Conservation (phyloP, 2,113 vertebrate genomes). For the Trichomycterus rosablanca region DNA sequence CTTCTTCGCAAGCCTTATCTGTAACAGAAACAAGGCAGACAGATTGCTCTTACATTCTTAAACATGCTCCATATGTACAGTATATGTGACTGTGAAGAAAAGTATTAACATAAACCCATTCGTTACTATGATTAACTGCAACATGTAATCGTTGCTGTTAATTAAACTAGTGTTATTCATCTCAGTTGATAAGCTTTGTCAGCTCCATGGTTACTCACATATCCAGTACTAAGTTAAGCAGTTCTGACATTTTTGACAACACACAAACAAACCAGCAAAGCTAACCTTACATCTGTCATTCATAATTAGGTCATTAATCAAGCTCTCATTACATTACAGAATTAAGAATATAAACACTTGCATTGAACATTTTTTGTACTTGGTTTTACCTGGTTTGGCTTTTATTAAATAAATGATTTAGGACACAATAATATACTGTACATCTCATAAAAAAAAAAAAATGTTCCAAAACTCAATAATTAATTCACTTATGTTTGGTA, state of each 20-base stretch:
- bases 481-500: too few species aligned
- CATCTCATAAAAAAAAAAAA: too few species aligned
- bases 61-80: neutral
- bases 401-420: too few species aligned
- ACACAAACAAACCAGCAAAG: too few species aligned
- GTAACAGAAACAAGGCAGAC: neutral
- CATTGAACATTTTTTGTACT: too few species aligned
- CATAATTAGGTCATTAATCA: too few species aligned
- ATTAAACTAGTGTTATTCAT: neutral
- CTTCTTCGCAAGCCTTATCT: slow-evolving; percentile 9
- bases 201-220: neutral
- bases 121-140: slow-evolving; percentile 13
- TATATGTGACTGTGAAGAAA: slow-evolving; percentile 4
- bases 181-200: neutral
- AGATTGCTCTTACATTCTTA: neutral
- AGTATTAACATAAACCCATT: neutral
- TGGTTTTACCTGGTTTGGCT: too few species aligned
- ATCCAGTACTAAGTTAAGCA: neutral
- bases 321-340: too few species aligned
- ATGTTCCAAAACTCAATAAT: too few species aligned
- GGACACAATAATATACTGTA: too few species aligned
- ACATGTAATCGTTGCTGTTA: slow-evolving; percentile 2
- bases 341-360: too few species aligned
- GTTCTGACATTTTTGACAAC: neutral
- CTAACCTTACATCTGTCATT: too few species aligned